Percentiles rank a stretch among this genome's conserved stretches.
Evolutionary conservation across 2,113 vertebrate species (phyloP).

Genomic region (Scolopax mira): DNA sequence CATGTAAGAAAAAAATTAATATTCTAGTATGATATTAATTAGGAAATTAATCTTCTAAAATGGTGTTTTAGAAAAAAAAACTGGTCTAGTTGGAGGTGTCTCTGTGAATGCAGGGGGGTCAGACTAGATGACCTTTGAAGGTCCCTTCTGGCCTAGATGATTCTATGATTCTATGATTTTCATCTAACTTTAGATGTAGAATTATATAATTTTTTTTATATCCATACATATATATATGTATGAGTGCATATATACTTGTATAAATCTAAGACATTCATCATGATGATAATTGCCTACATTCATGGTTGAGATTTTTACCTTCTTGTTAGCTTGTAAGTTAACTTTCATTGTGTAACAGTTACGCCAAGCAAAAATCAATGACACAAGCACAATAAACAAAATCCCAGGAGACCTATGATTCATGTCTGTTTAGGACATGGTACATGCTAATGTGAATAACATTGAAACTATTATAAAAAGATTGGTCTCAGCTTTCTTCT

Average conservation of each 20-base stretch:
- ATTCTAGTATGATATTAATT: not conserved
- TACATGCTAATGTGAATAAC: not conserved
- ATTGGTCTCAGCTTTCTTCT: not conserved
- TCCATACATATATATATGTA: not conserved
- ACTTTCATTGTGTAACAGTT: not conserved
- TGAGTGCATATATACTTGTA: not conserved
- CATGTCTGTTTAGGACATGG: not conserved
- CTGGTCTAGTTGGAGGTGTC: too few species aligned
- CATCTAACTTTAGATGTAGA: not conserved
- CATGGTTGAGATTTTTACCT: not conserved
- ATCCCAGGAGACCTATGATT: not conserved
- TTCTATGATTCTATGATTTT: too few species aligned
- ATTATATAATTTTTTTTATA: not conserved
- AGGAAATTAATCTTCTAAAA: not conserved
- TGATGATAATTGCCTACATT: not conserved
- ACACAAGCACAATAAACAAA: not conserved
- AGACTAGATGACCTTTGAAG: too few species aligned
- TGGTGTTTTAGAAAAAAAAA: too few species aligned
- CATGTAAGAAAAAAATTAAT: not conserved
- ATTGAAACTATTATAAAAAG: not conserved
- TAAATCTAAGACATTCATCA: not conserved
- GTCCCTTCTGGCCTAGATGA: too few species aligned
- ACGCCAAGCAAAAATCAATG: not conserved
- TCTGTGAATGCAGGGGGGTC: too few species aligned
- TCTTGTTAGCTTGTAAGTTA: not conserved